These are phyloP conservation scores for Microcebus jonahi DNA, from an alignment of 2,113 vertebrate genomes.

Conservation along the genomic window DNA sequence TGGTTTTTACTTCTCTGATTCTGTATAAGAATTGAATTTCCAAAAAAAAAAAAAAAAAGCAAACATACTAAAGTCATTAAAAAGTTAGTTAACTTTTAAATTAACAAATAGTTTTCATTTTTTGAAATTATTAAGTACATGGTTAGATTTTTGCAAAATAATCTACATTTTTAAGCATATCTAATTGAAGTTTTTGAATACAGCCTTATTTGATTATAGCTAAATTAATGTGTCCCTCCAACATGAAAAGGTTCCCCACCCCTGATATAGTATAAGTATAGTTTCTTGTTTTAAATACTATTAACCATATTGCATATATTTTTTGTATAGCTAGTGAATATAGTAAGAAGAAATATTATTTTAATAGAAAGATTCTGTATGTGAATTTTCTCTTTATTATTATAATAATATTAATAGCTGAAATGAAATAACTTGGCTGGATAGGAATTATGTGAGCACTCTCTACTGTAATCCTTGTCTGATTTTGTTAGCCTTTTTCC, in stretches of 20 bases:
- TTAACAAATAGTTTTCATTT: too few species aligned
- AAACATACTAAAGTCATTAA: too few species aligned
- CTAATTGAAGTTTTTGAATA: too few species aligned
- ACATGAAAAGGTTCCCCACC: too few species aligned
- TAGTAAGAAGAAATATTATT: not conserved
- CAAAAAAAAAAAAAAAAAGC: not conserved
- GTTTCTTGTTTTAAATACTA: slow-evolving; percentile 40
- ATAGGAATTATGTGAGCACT: not conserved
- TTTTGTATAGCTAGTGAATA: not conserved
- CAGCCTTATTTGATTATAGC: too few species aligned
- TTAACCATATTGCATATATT: not conserved
- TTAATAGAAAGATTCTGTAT: not conserved
- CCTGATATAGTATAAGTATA: not conserved
- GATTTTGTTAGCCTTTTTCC: not conserved
- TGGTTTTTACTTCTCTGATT: slow-evolving; percentile 82
- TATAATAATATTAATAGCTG: too few species aligned
- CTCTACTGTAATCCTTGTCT: not conserved
- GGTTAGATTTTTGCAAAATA: too few species aligned
- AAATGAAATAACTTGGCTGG: not conserved
- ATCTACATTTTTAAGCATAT: too few species aligned
- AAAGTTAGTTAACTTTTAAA: too few species aligned
- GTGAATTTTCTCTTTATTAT: slow-evolving; percentile 8
- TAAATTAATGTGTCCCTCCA: too few species aligned
- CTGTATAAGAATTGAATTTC: slow-evolving; percentile 82
- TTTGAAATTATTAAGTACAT: too few species aligned